Evolutionary conservation across 1,140 invertebrate species (phyloP), one percentile per base, ranked within the genome.

Genomic region (Pantala flavescens): DNA sequence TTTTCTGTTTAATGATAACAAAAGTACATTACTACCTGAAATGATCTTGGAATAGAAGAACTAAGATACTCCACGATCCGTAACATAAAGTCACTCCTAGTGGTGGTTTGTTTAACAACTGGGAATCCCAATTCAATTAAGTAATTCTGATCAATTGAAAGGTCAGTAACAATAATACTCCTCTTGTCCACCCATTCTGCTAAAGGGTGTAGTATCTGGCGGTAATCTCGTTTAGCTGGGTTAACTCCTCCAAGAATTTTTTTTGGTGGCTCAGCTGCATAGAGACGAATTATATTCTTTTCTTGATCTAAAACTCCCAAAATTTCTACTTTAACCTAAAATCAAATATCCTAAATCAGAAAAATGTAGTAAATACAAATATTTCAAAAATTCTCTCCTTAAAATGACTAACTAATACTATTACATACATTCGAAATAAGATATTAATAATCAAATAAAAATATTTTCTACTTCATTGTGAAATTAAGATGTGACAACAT

Each of bases 51-150:
- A 7, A 95, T 92, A 75, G 94, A 91, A 76, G 90, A 87, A 63
- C 92, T 84, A 49, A 96, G 81, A 81, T 95, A 96, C 74, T 94
- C 91, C 93, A 96, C 95, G 7, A 95, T 90, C 43, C 90, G 89
- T 7, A 88, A 87, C 80, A 19, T 14, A 16, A 16, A 19, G 12
- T 21, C 49, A 63, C 16, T 63, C 16, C 85, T 83, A 70, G 72
- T 21, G 76, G 88, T 89, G 12, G 86, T 86, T 78, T 93, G 91
- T 0, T 87, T 83, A 0, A 95, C 89, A 72, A 88, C 88, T 76
- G 86, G 87, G 77, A 93, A 95, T 5, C 93, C 93, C 87, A 94
- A 89, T 76, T 87, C 85, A 19, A 88, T 84, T 0, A 95, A 83
- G 0, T 90, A 91, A 7, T 86, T 86, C 79, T 92, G 93, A 78